Evolutionary conservation across 2,888 invertebrate genomes (phyloP), one percentile per base, ranked within the genome.

Genomic region (Dyspetes luteomarginatus): DNA sequence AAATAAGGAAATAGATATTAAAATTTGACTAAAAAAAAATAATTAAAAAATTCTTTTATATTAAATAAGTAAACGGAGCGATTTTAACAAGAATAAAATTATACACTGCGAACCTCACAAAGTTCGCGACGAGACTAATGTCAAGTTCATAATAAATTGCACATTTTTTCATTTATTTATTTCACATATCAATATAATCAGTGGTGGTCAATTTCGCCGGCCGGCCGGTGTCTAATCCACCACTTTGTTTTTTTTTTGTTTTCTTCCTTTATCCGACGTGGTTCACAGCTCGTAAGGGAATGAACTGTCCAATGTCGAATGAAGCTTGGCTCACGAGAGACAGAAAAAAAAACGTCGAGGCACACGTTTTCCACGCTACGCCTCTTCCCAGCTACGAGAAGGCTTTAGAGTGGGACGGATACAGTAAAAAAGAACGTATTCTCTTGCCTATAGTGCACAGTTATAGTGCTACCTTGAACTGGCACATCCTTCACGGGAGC

Each of bases 301-400:
- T 83, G 84, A 81, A 83, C 75, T 79, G 79, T 45, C 68, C 76
- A 52, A 48, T 72, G 75, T 67, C 76, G 74, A 65, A 58, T 56
- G 60, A 50, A 50, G 22, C 72, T 62, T 65, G 81, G 62, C 82
- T 71, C 43, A 60, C 43, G 58, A 75, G 30, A 56, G 71, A 78
- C 26, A 50, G 71, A 68, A 69, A 58, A 73, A 55, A 55, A 52
- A 48, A 48, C 41, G 22, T 17, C 30, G 30, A n/a, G 43, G 55
- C 60, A 19, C 50, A n/a, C n/a, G 58, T 60, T 73, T 62, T 48
- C 15, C 48, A 52, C 71, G 30, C 62, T 50, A 26, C 73, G 62
- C 36, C 62, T 62, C 60, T 52, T 28, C 48, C 41, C 60, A 36
- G 4, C 19, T 1, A 28, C 15, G 30, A 17, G 26, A 50, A 24